Conservation (phyloP, 2,888 invertebrate species). For the Dryadula phaetusa region DNA sequence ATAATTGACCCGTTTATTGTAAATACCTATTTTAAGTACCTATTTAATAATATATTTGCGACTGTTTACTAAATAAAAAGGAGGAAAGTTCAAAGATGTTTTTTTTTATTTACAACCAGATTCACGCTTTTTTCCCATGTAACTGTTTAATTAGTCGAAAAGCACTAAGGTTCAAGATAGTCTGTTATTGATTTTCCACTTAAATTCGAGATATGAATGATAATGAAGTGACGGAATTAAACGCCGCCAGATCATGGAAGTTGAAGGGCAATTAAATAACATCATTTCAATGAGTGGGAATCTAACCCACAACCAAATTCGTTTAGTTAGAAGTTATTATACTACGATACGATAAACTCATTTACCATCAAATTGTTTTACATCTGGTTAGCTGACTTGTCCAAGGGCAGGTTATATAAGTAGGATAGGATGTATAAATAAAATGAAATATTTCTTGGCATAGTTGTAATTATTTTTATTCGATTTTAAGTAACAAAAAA, state of each 20-base stretch:
- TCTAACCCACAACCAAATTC: too few species aligned
- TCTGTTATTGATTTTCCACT: too few species aligned
- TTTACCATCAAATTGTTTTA: not conserved
- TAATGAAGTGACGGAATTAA: too few species aligned
- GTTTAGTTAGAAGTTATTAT: too few species aligned
- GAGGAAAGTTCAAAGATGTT: conserved; percentile 43
- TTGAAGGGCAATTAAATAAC: too few species aligned
- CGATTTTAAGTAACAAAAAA: conserved; percentile 84
- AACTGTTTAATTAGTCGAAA: too few species aligned
- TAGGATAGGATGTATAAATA: conserved; percentile 55
- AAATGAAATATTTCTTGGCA: conserved; percentile 77
- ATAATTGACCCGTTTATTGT: conserved; percentile 74
- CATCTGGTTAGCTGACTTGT: not conserved
- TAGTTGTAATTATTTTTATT: conserved; percentile 84
- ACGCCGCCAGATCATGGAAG: too few species aligned
- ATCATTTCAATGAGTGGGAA: too few species aligned
- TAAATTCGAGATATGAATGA: too few species aligned
- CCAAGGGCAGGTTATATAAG: not conserved
- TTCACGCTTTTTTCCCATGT: too few species aligned
- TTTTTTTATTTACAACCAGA: conserved; percentile 31
- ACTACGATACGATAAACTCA: too few species aligned
- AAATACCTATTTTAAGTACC: conserved; percentile 81
- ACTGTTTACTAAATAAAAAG: conserved; percentile 81
- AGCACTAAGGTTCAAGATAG: too few species aligned
- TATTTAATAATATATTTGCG: conserved; percentile 77